phyloP scores from a whole-genome alignment of 2,113 vertebrate species.

The Atlantisia rogersi region DNA sequence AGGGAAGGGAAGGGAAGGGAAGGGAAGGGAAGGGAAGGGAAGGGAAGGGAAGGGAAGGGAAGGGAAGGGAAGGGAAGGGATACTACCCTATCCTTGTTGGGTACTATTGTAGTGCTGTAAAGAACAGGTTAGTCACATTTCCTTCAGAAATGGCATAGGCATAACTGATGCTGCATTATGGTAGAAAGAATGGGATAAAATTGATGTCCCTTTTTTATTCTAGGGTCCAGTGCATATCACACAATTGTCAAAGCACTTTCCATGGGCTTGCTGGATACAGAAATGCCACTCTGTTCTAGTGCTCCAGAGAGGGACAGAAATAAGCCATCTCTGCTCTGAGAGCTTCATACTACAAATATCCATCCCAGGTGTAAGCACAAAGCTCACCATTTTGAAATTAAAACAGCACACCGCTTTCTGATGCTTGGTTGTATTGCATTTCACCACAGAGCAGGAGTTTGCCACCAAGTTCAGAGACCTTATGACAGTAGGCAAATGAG shows the following conservation, averaged over 20 bases:
- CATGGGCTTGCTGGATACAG: neutral
- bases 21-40: neutral
- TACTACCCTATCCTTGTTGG: no score
- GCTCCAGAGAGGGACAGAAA: neutral
- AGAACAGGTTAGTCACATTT: neutral
- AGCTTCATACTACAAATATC: neutral
- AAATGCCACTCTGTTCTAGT: neutral
- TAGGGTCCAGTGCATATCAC: no score
- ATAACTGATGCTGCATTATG: neutral
- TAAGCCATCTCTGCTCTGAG: neutral
- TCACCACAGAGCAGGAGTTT: neutral
- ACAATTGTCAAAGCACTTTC: neutral
- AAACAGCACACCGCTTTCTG: neutral
- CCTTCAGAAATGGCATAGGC: neutral
- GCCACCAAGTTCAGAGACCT: neutral
- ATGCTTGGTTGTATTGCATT: accelerated
- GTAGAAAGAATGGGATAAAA: no score
- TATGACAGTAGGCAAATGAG: neutral
- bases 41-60: no score
- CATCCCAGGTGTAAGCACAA: neutral
- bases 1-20: neutral
- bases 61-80: neutral
- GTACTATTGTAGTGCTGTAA: neutral
- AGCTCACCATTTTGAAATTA: neutral
- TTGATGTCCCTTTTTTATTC: no score